Base-by-base conservation (phyloP, 2,113 vertebrate species). In the Potamarius usumacintae region DNA sequence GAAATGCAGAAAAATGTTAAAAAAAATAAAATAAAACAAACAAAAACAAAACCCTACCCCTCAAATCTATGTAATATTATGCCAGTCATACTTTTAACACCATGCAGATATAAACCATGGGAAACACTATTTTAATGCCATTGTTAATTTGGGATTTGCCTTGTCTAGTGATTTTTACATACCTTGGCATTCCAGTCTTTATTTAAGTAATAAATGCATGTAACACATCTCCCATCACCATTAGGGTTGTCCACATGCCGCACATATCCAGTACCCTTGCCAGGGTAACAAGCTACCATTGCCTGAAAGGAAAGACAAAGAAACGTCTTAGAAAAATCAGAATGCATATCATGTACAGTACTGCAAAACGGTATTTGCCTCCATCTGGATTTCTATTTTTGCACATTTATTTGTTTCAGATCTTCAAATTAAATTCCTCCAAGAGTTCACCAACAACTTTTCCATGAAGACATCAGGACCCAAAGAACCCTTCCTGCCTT, bases 201-300 rank as follows among this genome's bases (percentile, higher is more conserved):
- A 95, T 97, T 97, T 91, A 97, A 95, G 91, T 97, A 97, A 95
- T 97, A 97, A 95, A 97, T 97, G 94, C 97, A 97, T 0, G 97
- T 97, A 91, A 97, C 96, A 92, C 97, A 97, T 96, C 97, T 95
- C 94, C 97, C 97, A 4, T 97, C 97, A 93, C 95, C 95, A 81
- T 97, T 97, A 84, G 97, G 97, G 90, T 97, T 97, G 94, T 97
- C 97, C 85, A 97, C 97, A 55, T 97, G 97, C 71, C 96, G 96
- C 79, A 97, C 97, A 0, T 97, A 97, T 91, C 97, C 97, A 0
- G 96, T 97, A 89, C 97, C 97, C 0, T 97, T 96, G 89, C 96
- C 97, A 88, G 97, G 97, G 88, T 97, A 97, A 94, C 97, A 97
- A 89, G 97, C 97, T 88, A 97, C 97, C 96, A 97, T 97, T 88